Evolutionary conservation across 1,140 invertebrate species (phyloP).

Genomic region (Charaxes varanes): DNA sequence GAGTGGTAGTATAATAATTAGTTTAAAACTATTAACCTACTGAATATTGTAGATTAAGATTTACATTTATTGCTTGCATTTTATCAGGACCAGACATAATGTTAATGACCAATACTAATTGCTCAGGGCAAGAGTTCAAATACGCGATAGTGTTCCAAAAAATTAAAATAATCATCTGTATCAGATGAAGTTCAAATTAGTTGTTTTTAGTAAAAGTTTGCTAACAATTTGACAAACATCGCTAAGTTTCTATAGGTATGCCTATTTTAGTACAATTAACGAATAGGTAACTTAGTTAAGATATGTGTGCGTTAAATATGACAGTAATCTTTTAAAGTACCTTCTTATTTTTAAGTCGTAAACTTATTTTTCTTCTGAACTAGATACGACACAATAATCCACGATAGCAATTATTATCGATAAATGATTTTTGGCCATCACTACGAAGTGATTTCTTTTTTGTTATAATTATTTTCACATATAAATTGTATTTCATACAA

Average conservation of each 20-base stretch:
- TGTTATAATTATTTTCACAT: too few relatives aligned
- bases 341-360: conserved; percentile 12
- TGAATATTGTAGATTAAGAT: not conserved
- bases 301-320: conserved; percentile 42
- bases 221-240: conserved; percentile 56
- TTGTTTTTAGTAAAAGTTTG: conserved; percentile 53
- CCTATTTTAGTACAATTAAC: conserved; percentile 71
- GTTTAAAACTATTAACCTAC: too few relatives aligned
- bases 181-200: conserved; percentile 71
- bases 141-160: conserved; percentile 48
- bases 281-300: conserved; percentile 44
- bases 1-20: too few relatives aligned
- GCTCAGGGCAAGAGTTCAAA: conserved; percentile 60
- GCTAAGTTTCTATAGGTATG: conserved; percentile 59
- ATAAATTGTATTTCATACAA: too few relatives aligned
- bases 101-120: conserved; percentile 33
- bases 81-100: conserved; percentile 16
- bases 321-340: conserved; percentile 19
- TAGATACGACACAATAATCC: too few relatives aligned
- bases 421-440: not conserved
- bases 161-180: conserved; percentile 56
- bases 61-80: conserved; percentile 13
- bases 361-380: not conserved
- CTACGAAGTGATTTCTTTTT: too few relatives aligned
- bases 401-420: conserved; percentile 1